Percentiles rank a stretch among this genome's conserved stretches.
Evolutionary conservation across 2,888 invertebrate genomes (phyloP).

Genomic region (Philhelius pedissequus): DNA sequence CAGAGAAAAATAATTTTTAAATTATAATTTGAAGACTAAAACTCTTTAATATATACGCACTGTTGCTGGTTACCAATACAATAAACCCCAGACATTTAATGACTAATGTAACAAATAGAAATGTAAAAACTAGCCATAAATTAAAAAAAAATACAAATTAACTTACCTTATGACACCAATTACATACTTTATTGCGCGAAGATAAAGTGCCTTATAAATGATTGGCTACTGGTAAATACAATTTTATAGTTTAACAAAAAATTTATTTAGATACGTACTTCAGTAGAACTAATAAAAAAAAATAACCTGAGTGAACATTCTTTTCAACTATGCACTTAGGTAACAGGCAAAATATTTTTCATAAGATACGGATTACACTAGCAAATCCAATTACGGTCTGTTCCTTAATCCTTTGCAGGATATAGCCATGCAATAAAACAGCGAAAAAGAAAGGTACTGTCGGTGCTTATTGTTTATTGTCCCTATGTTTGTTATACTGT

Average conservation of each 20-base stretch:
- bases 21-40: too few species aligned
- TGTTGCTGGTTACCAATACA: too few species aligned
- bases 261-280: background rate
- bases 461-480: slow-evolving; percentile 41
- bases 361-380: slow-evolving; percentile 74
- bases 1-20: too few species aligned
- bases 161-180: too few species aligned
- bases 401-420: slow-evolving; percentile 47
- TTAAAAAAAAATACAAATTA: too few species aligned
- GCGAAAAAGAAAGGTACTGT: slow-evolving; percentile 4
- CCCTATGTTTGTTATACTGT: slow-evolving; percentile 14
- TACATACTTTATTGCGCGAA: too few species aligned
- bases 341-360: slow-evolving; percentile 74
- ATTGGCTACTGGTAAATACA: background rate
- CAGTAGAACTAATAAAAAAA: background rate
- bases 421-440: slow-evolving; percentile 32
- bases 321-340: background rate
- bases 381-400: slow-evolving; percentile 75
- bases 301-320: background rate
- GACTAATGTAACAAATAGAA: too few species aligned
- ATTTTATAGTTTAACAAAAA: background rate
- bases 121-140: too few species aligned
- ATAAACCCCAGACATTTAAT: too few species aligned
- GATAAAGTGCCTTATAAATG: too few species aligned
- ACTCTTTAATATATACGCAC: too few species aligned